Conservation (phyloP, 2,113 vertebrate species). For the Oncorhynchus masou region DNA sequence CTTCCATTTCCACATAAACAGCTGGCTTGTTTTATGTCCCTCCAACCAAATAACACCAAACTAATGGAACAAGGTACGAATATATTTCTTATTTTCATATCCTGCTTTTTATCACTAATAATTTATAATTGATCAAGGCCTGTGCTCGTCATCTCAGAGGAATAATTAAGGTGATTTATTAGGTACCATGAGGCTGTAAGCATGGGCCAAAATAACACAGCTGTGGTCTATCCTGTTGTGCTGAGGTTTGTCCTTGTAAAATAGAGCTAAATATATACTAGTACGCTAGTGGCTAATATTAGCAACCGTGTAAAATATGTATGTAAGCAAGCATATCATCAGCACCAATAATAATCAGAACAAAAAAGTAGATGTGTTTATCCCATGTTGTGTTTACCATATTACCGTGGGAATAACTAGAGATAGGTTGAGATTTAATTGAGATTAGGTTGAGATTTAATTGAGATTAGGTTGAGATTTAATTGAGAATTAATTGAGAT, state of each 20-base stretch:
- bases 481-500: no score
- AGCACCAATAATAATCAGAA: not conserved
- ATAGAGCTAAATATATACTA: slow-evolving; percentile 18
- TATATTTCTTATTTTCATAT: slow-evolving; percentile 54
- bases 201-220: slow-evolving; percentile 38
- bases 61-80: slow-evolving; percentile 34
- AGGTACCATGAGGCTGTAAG: slow-evolving; percentile 51
- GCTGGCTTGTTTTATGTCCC: slow-evolving; percentile 67
- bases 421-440: not conserved
- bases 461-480: not conserved
- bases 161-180: slow-evolving; percentile 75
- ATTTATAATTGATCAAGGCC: slow-evolving; percentile 81
- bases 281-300: slow-evolving; percentile 17
- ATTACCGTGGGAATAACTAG: not conserved
- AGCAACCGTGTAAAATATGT: not conserved
- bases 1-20: slow-evolving; percentile 69
- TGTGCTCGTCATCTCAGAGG: slow-evolving; percentile 73
- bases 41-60: slow-evolving; percentile 58
- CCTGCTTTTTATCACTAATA: slow-evolving; percentile 72
- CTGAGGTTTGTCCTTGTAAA: slow-evolving; percentile 47
- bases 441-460: not conserved
- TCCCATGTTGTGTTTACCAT: not conserved
- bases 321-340: slow-evolving; percentile 22
- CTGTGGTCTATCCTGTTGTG: slow-evolving; percentile 29
- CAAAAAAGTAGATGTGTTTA: not conserved